Base-by-base conservation (phyloP, 2,888 invertebrate genomes). In the Eristalinus aeneus region DNA sequence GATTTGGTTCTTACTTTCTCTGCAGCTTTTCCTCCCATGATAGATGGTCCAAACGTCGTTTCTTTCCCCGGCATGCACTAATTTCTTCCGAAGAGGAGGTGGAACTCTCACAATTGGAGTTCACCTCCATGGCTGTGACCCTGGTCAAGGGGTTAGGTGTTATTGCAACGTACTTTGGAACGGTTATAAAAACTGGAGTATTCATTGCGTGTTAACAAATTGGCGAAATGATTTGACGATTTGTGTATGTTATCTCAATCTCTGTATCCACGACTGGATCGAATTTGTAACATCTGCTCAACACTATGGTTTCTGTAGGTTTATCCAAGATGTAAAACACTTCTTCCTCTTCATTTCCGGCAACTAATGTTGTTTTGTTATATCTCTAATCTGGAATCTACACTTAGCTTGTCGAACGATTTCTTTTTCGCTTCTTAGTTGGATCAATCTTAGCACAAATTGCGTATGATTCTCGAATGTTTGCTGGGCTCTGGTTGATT, bases 1-100 rank as follows among this genome's bases (percentile, higher is more conserved):
- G 27, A 27, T 27, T 27, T 2, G 2, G 6, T 69, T 94, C 96
- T 94, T 93, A 97, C 97, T 97, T 97, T 91, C 97, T 94, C 92
- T 97, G 96, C 89, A 97, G 93, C 91, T 97, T 97, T 91, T 97
- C 97, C 90, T 97, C 97, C 95, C 96, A 96, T 80, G 96, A 94
- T 58, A 97, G 93, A 91, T 97, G 97, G 91, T 97, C 97, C 89
- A 97, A 93, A 72, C 97, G 94, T 76, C 97, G 94, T 91, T 97
- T 97, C 88, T 95, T 95, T 1, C 94, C 93, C 64, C 89, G 89
- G 1, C 86, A 79, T 0, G 84, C 61, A 8, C 74, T 34, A 10
- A 73, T 60, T 20, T 72, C 84, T 63, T 89, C 88, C 16, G 71
- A 79, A 6, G 79, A 73, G 10, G 84, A 76, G 16, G 73, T 75